Percentiles rank a stretch among this genome's conserved stretches.
Evolutionary conservation across 2,113 vertebrate species (phyloP).

Genomic region (Abramis brama): DNA sequence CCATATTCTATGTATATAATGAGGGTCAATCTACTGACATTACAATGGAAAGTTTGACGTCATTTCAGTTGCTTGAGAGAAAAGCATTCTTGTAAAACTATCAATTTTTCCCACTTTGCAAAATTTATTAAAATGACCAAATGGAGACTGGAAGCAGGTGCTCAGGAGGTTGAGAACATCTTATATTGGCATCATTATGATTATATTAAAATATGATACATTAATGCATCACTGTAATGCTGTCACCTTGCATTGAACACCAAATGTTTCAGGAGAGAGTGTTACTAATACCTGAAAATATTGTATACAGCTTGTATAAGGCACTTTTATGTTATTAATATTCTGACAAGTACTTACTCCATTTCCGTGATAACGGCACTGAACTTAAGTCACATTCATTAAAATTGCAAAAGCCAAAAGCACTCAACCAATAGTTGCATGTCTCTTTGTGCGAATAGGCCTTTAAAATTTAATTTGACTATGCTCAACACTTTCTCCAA

Average conservation of each 20-base stretch:
- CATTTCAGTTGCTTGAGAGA: slow-evolving; percentile 61
- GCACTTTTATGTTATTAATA: background rate
- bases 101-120: slow-evolving; percentile 61
- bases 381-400: slow-evolving; percentile 11
- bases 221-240: slow-evolving; percentile 5
- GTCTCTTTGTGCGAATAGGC: background rate
- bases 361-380: background rate
- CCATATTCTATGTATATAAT: slow-evolving; percentile 53
- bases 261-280: background rate
- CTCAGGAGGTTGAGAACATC: slow-evolving; percentile 38
- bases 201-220: slow-evolving; percentile 43
- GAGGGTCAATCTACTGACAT: slow-evolving; percentile 62
- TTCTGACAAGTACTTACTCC: slow-evolving; percentile 1
- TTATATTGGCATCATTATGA: slow-evolving; percentile 33
- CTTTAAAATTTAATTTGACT: background rate
- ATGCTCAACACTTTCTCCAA: slow-evolving; percentile 1
- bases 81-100: slow-evolving; percentile 66
- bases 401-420: slow-evolving; percentile 22
- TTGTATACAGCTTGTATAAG: background rate
- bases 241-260: background rate
- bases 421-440: slow-evolving; percentile 1
- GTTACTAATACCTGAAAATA: background rate
- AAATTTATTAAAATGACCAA: slow-evolving; percentile 67
- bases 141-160: slow-evolving; percentile 58
- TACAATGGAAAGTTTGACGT: slow-evolving; percentile 69